phyloP scores from a whole-genome alignment of 2,113 vertebrate genomes.

The Gorilla gorilla region DNA sequence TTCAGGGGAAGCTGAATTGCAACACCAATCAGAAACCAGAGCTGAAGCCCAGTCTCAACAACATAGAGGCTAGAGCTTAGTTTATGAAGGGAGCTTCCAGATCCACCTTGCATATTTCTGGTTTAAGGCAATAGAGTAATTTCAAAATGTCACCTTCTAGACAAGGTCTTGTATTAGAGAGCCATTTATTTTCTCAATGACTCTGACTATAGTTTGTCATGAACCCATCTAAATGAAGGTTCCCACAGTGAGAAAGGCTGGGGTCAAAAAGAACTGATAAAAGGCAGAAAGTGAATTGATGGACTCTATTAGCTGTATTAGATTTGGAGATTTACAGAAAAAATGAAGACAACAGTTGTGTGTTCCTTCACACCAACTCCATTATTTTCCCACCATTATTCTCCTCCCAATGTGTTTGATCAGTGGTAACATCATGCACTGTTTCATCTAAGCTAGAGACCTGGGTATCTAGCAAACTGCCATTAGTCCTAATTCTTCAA shows the following conservation, averaged over 20 bases:
- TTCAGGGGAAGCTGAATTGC: not conserved
- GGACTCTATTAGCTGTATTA: not conserved
- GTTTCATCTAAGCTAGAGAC: not conserved
- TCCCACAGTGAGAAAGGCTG: not conserved
- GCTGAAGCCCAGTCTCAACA: accelerated
- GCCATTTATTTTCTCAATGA: not conserved
- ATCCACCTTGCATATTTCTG: not conserved
- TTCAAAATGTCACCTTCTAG: not conserved
- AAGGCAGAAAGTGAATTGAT: not conserved
- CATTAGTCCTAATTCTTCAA: not conserved
- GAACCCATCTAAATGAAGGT: not conserved
- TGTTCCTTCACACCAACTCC: not conserved
- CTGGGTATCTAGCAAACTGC: not conserved
- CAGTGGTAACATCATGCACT: not conserved
- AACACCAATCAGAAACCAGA: not conserved
- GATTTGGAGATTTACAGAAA: not conserved
- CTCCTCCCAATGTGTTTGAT: not conserved
- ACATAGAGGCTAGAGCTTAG: accelerated
- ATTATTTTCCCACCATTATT: not conserved
- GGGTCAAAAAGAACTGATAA: not conserved
- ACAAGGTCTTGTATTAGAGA: not conserved
- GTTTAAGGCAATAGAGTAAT: not conserved
- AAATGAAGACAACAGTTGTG: not conserved
- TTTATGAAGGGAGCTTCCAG: not conserved
- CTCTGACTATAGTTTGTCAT: not conserved